Evolutionary conservation across 1,140 invertebrate genomes (phyloP), one percentile per base, ranked within the genome.

Genomic region (Sinonovacula constricta): DNA sequence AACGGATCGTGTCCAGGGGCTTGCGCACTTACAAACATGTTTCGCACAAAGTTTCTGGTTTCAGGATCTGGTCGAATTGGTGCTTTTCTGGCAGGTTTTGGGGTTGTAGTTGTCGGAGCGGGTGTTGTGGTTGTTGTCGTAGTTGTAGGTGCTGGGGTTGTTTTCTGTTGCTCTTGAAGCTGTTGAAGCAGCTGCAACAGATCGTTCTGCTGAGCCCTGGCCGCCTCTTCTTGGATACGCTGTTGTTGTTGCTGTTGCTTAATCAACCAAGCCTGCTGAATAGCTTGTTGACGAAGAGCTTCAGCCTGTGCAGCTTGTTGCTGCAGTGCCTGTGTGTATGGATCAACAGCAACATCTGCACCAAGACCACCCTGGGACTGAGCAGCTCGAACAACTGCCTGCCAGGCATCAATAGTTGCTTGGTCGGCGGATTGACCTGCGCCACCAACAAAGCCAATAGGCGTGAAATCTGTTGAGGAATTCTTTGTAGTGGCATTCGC

Each of bases 11-110:
- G 54, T 2, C 67, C 75, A 5, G 66, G 75, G 1, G n/a, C 54
- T 34, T 63, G 60, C 22, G 67, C 59, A 56, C 67, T 60, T n/a
- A 70, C 33, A 34, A 78, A 78, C 49, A 78, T 78, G n/a, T 70
- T 67, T 60, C 75, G 34, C 14, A 78, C 66, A 60, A 60, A 67
- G 15, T 63, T 51, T 54, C 66, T 69, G 10, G 75, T 70, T 15
- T 69, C 45, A 0, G 66, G 75, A 54, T 78, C 75, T 14, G 75
- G 75, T 69, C 75, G 24, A 18, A 70, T 62, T 18, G 66, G 67
- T 31, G 51, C 45, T 39, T 70, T 70, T 28, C 66, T 60, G 30
- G 33, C 54, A 45, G 62, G 53, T 59, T 51, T 51, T 0, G 66
- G 28, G 15, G 66, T 62, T 53, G 66, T 36, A 18, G 54, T 69